phyloP scores from a whole-genome alignment of 92 coral and sea anemone genomes.

The Epizoanthus fatuus region DNA sequence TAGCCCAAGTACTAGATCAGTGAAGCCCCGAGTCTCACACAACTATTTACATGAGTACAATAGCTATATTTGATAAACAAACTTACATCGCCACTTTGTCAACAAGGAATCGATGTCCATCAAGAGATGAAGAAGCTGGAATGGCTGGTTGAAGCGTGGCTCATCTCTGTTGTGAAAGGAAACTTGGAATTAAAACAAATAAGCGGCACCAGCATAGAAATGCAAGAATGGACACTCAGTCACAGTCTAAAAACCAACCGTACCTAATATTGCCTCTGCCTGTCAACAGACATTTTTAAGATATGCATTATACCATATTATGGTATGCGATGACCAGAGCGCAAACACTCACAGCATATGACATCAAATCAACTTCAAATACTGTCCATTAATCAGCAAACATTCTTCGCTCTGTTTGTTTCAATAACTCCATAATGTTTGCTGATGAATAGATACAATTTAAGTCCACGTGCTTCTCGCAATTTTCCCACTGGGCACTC shows the following conservation, averaged over 20 bases:
- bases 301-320: too few relatives aligned
- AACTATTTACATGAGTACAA: not conserved
- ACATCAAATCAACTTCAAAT: too few relatives aligned
- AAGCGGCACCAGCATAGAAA: not conserved
- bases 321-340: too few relatives aligned
- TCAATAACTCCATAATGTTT: too few relatives aligned
- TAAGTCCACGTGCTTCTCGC: too few relatives aligned
- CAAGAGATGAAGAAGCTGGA: constrained; percentile 88
- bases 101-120: constrained; percentile 97
- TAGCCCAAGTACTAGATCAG: too few relatives aligned
- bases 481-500: too few relatives aligned
- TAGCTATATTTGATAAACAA: not conserved
- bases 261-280: not conserved
- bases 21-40: not conserved
- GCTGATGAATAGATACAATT: too few relatives aligned
- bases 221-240: not conserved
- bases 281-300: too few relatives aligned
- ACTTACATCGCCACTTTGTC: constrained; percentile 99
- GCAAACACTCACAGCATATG: too few relatives aligned
- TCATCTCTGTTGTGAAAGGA: constrained; percentile 81
- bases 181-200: not conserved
- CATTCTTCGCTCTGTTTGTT: too few relatives aligned
- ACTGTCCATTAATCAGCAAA: too few relatives aligned
- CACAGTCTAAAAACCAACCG: not conserved
- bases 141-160: constrained; percentile 96